Evolutionary conservation across 2,797 vertebrate genomes (phyloP).

Genomic region (Hephaestus fuliginosus): DNA sequence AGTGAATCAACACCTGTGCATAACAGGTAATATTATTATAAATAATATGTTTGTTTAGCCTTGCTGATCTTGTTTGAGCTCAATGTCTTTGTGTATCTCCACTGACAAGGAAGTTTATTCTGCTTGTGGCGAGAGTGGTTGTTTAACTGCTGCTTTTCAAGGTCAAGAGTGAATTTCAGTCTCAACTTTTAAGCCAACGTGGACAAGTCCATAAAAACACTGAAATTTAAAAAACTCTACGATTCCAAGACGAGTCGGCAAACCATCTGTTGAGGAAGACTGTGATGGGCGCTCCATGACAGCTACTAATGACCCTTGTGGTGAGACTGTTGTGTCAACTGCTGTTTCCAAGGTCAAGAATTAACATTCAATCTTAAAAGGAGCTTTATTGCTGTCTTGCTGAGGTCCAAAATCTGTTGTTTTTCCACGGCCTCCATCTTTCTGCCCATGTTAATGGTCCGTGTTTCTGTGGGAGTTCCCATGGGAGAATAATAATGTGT

Average conservation of each 20-base stretch:
- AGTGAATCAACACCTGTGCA: too few relatives aligned
- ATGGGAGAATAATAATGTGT: conserved; percentile 42
- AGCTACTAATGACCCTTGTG: neutral
- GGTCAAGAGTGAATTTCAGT: conserved; percentile 4
- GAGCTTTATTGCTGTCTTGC: neutral
- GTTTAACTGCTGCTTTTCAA: conserved; percentile 22
- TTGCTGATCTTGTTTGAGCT: neutral
- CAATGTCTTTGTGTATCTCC: neutral
- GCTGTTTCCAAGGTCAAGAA: neutral
- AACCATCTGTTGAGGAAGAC: neutral
- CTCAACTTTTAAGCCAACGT: neutral
- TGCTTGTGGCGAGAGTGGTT: conserved; percentile 11
- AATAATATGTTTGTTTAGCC: too few relatives aligned
- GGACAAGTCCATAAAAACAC: neutral
- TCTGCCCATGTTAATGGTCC: conserved; percentile 4
- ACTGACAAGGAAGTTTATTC: neutral
- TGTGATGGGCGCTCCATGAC: neutral
- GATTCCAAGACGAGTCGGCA: neutral
- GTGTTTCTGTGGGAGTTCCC: conserved; percentile 53
- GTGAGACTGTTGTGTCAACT: neutral
- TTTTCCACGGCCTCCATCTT: neutral
- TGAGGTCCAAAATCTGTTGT: neutral
- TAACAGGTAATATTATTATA: neutral
- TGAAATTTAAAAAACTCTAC: neutral
- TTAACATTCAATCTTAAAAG: neutral